Evolutionary conservation across 2,888 invertebrate species (phyloP), one percentile per base, ranked within the genome.

Genomic region (Gasteruption jaculator): DNA sequence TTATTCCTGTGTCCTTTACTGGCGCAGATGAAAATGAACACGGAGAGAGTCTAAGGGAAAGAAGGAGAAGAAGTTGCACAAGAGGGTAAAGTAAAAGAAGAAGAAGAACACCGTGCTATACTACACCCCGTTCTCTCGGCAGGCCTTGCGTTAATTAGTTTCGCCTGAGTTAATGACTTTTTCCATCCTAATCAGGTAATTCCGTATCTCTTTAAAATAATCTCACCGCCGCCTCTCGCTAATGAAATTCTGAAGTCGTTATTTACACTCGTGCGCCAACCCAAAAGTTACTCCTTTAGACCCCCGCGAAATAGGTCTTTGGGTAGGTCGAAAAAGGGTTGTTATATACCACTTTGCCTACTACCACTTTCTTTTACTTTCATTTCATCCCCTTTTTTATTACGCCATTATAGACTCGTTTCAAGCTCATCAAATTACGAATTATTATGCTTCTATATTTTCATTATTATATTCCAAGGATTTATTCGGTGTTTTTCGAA

Each of bases 191-290:
- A 71, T 71, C 71, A 71, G 70, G 71, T 69, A 69, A 71, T 71
- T 71, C 63, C 69, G 67, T 71, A 71, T 71, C 71, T 71, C 70
- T 71, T 71, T 70, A 69, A 71, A 71, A 71, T 71, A 71, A 71
- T 71, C 71, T 71, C 61, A 61, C 68, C 69, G 66, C 66, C 61
- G n/a, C n/a, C 63, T 59, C 60, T 56, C 63, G 61, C 66, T 71
- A 71, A 71, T 71, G 71, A 71, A 71, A 71, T 71, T 69, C 68
- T 70, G 65, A 70, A 70, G 68, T 71, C 68, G 68, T 68, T 69
- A 68, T 68, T 68, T 68, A 64, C 65, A 60, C 64, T 62, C 62
- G 60, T 59, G 52, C n/a, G n/a, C n/a, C n/a, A n/a, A n/a, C n/a
- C n/a, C n/a, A n/a, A n/a, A n/a, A n/a, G n/a, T n/a, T n/a, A n/a